Evolutionary conservation across 2,888 invertebrate genomes (phyloP).

Genomic region (Parnassius glacialis): DNA sequence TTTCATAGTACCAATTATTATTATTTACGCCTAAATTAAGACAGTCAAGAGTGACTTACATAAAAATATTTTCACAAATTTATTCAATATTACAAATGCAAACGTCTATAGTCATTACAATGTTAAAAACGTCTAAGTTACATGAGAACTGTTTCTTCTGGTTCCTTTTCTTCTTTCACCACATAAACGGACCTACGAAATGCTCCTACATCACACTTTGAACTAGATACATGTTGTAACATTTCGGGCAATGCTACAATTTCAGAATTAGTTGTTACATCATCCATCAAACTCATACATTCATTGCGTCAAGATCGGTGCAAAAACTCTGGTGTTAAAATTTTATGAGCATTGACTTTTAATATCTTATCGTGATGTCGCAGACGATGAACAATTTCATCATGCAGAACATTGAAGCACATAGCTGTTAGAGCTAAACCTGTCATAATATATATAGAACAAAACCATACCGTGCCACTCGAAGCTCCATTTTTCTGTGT

Average conservation of each 20-base stretch:
- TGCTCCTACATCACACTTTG: slow-evolving; percentile 61
- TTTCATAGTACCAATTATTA: neutral
- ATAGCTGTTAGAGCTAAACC: slow-evolving; percentile 94
- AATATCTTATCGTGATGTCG: slow-evolving; percentile 80
- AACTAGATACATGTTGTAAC: slow-evolving; percentile 65
- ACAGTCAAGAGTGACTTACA: slow-evolving; percentile 14
- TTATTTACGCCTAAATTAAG: slow-evolving; percentile 2
- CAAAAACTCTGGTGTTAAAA: slow-evolving; percentile 66
- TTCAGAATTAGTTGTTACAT: slow-evolving; percentile 66
- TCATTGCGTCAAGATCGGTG: slow-evolving; percentile 77
- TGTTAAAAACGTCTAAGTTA: slow-evolving; percentile 37
- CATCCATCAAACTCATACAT: slow-evolving; percentile 66
- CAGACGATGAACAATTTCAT: slow-evolving; percentile 91
- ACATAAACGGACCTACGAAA: slow-evolving; percentile 67
- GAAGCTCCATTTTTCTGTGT: slow-evolving; percentile 74
- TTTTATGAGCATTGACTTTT: slow-evolving; percentile 63
- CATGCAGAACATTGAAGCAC: slow-evolving; percentile 94
- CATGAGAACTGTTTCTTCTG: slow-evolving; percentile 63
- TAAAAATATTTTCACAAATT: slow-evolving; percentile 14
- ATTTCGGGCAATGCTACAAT: slow-evolving; percentile 73
- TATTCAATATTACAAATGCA: slow-evolving; percentile 15
- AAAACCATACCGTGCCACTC: slow-evolving; percentile 91
- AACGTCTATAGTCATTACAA: slow-evolving; percentile 19
- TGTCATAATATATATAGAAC: slow-evolving; percentile 93
- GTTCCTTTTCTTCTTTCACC: slow-evolving; percentile 63